Percentiles rank a stretch among this genome's conserved stretches.
Conservation (phyloP, 2,888 invertebrate genomes). For the Syritta pipiens region DNA sequence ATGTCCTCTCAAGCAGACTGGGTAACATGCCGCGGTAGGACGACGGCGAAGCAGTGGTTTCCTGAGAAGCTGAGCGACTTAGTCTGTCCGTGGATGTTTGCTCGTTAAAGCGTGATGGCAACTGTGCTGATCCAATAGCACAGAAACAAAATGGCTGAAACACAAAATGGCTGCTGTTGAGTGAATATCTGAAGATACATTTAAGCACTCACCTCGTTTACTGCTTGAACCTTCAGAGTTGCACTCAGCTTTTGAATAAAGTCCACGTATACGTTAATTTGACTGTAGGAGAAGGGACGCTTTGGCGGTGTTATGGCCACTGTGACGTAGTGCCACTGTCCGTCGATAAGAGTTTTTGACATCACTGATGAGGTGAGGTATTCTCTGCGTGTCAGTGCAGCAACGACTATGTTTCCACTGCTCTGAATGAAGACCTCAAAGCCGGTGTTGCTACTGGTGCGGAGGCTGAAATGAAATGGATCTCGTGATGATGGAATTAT, state of each 20-base stretch:
- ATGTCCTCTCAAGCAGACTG: constrained; percentile 77
- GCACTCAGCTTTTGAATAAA: constrained; percentile 81
- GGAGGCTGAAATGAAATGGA: constrained; percentile 77
- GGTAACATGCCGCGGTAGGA: constrained; percentile 77
- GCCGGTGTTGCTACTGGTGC: constrained; percentile 80
- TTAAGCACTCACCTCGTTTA: constrained; percentile 80
- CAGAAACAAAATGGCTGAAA: constrained; percentile 78
- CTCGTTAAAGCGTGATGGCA: constrained; percentile 71
- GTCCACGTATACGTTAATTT: constrained; percentile 82
- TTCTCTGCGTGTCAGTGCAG: constrained; percentile 82
- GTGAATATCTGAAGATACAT: neutral
- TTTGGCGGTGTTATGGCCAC: constrained; percentile 80
- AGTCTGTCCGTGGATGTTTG: constrained; percentile 60
- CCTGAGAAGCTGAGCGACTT: constrained; percentile 75
- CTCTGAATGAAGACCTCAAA: constrained; percentile 82
- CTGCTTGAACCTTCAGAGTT: constrained; percentile 81
- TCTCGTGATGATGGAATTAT: neutral
- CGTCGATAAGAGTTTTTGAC: constrained; percentile 77
- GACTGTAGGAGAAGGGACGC: constrained; percentile 82
- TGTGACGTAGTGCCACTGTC: constrained; percentile 82
- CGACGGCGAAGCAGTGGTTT: constrained; percentile 69
- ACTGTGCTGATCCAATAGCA: constrained; percentile 78
- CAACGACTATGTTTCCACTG: constrained; percentile 81
- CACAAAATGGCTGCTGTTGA: neutral
- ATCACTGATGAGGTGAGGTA: constrained; percentile 81